Conservation (phyloP, 2,888 invertebrate genomes). For the Pharmacophagus antenor region DNA sequence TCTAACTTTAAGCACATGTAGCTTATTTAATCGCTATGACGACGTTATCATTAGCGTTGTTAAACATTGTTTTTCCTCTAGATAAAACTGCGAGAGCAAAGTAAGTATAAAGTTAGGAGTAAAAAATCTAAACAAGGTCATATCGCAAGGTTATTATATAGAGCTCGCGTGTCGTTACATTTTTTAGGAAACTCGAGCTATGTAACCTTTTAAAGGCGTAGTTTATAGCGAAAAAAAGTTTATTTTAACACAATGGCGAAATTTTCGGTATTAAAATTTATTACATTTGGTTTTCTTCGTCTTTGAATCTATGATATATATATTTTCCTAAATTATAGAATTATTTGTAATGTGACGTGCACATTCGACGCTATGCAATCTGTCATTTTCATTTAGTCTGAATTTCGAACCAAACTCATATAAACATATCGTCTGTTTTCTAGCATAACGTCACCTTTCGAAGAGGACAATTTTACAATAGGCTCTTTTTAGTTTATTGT, state of each 20-base stretch:
- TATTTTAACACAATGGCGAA: neutral
- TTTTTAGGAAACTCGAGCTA: neutral
- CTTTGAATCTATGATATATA: too few relatives aligned
- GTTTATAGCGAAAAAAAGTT: neutral
- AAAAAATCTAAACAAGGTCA: conserved; percentile 23
- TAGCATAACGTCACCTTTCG: too few relatives aligned
- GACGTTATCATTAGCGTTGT: conserved; percentile 29
- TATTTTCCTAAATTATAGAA: too few relatives aligned
- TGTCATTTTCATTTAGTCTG: too few relatives aligned
- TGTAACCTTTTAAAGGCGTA: neutral
- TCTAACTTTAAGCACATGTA: conserved; percentile 12
- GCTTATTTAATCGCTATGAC: conserved; percentile 28
- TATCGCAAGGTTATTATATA: conserved; percentile 18
- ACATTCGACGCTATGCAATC: too few relatives aligned
- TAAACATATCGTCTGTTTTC: too few relatives aligned
- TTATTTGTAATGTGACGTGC: too few relatives aligned
- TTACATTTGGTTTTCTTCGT: too few relatives aligned
- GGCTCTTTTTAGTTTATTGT: too few relatives aligned
- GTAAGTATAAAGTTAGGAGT: conserved; percentile 8
- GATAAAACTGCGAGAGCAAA: conserved; percentile 12
- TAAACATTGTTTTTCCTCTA: conserved; percentile 25
- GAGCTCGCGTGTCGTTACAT: conserved; percentile 14
- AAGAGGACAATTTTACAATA: too few relatives aligned
- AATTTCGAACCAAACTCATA: too few relatives aligned
- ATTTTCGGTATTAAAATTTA: too few relatives aligned